A percentile compares a stretch with the other conserved stretches of the same genome.
These are phyloP conservation scores for Illadopsis cleaveri DNA, from an alignment of 2,113 vertebrate species.

Conservation along the genomic window DNA sequence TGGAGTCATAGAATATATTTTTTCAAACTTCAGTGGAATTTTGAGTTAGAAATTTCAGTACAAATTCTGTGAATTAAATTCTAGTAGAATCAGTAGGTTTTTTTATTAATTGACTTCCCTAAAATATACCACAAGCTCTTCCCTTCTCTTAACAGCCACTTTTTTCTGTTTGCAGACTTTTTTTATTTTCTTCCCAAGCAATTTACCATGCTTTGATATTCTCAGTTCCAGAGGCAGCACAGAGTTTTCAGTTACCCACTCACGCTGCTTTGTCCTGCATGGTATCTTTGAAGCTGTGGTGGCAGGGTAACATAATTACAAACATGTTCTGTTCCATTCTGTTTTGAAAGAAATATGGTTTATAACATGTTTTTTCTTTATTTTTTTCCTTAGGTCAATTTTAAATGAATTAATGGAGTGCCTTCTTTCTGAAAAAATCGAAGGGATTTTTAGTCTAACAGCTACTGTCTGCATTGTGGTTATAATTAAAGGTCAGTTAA, in stretches of 20 bases:
- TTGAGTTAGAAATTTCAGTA: not conserved
- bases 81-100: not conserved
- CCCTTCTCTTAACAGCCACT: not conserved
- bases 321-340: not conserved
- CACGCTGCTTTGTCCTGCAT: not conserved
- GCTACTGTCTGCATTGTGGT: slow-evolving; percentile 75
- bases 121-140: not conserved
- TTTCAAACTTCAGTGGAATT: not conserved
- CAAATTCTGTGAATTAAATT: not conserved
- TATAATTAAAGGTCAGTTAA: slow-evolving; percentile 80
- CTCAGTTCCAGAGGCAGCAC: not conserved
- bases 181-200: not conserved
- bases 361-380: not conserved
- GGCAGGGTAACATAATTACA: not conserved
- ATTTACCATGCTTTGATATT: not conserved
- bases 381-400: slow-evolving; percentile 79
- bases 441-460: slow-evolving; percentile 79
- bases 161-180: not conserved
- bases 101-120: not conserved
- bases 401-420: slow-evolving; percentile 78
- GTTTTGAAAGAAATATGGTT: not conserved
- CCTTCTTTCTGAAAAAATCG: slow-evolving; percentile 80
- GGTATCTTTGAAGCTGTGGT: not conserved
- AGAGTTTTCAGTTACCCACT: not conserved
- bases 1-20: not conserved